Conservation (phyloP, 2,888 invertebrate species). For the Thyatira batis region DNA sequence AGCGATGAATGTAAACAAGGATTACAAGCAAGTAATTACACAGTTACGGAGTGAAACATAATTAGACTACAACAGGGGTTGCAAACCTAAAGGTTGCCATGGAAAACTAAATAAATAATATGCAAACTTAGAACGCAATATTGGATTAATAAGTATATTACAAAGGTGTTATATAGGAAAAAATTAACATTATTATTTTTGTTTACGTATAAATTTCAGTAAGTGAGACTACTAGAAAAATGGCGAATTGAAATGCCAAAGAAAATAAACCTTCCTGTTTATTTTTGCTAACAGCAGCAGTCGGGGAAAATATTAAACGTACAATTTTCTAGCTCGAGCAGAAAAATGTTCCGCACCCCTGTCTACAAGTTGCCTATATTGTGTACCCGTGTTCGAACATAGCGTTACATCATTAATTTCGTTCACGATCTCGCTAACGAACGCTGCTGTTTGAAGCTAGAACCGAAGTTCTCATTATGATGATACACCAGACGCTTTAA, state of each 20-base stretch:
- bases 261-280: no score
- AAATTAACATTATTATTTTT: no score
- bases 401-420: slow-evolving; percentile 31
- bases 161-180: no score
- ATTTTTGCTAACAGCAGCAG: neutral
- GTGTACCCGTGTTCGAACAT: slow-evolving; percentile 22
- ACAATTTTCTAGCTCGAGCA: neutral
- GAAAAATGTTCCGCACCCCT: neutral
- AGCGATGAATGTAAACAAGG: slow-evolving; percentile 3
- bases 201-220: no score
- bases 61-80: slow-evolving; percentile 31
- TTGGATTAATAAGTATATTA: neutral
- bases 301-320: neutral
- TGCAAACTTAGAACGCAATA: neutral
- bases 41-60: slow-evolving; percentile 24
- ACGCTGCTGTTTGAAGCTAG: slow-evolving; percentile 22
- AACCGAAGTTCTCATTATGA: slow-evolving; percentile 27
- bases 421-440: slow-evolving; percentile 32
- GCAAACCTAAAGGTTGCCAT: neutral
- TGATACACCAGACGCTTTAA: slow-evolving; percentile 26
- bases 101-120: neutral
- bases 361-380: slow-evolving; percentile 1
- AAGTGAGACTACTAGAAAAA: no score
- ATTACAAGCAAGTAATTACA: slow-evolving; percentile 12
- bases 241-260: no score